Base-by-base conservation (phyloP, 92 coral and sea anemone genomes). In the Scolanthus callimorphus region DNA sequence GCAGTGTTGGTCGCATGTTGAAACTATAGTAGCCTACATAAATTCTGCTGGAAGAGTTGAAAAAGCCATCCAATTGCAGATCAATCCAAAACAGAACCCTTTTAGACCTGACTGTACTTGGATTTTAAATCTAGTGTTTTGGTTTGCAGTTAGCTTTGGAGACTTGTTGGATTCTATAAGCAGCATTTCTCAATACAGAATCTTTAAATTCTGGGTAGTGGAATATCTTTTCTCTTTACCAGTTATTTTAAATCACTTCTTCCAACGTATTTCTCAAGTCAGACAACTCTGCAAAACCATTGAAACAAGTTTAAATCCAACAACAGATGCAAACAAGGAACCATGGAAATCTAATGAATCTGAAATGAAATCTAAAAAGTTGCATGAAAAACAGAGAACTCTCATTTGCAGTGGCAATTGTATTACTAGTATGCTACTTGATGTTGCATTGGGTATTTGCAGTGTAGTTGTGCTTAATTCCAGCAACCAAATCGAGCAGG, bases 381-480 rank as follows among this genome's bases (percentile, higher is more conserved):
- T 68, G 12, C 73, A 39, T 31, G 20, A 68, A 49, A 68, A 68
- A 39, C 75, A 68, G 37, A 57, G 50, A 31, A 0, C 17, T 15
- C 9, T 57, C 13, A 47, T 68, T 29, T 9, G 59, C 13, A 44
- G 15, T 3, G 65, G 64, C 17, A 80, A 59, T 65, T 17, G 78
- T 17, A 11, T 74, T 6, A 2, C 54, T 0, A 31, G 53, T 9
- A 11, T 94, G 23, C 15, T 57, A 2, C 38, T 81, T 11, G 99
- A 94, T 34, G 63, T 94, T 25, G 6, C 78, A 1, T 48, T 94
- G 12, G 99, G 99, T 4, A 41, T 89, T 23, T 46, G 51, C 0
- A 25, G 84, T 1, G 86, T 94, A 31, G 31, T 39, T 30, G 81
- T 70, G 76, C 60, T 81, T 15, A 57, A 65, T 11, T 45, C 75